Percentiles rank a stretch among this genome's conserved stretches.
Conservation (phyloP, 2,113 vertebrate species). For the Serilophus lunatus region DNA sequence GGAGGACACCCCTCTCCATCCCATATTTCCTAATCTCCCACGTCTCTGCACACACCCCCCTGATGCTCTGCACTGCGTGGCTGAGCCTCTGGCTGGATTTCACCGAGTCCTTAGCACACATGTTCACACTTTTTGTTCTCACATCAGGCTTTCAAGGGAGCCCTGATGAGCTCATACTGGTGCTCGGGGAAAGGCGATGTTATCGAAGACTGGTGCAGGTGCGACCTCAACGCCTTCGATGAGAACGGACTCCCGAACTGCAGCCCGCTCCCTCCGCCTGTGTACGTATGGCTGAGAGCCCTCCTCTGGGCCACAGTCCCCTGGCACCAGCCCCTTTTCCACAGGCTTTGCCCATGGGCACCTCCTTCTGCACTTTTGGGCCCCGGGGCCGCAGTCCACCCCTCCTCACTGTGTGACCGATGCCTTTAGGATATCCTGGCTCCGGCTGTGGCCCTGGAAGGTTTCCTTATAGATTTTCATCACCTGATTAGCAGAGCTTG, state of each 20-base stretch:
- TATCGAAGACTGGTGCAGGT: constrained; percentile 98
- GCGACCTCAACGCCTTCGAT: constrained; percentile 94
- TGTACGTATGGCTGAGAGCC: constrained; percentile 76
- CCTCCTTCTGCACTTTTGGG: neutral
- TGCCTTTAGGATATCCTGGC: constrained; percentile 54
- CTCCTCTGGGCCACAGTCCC: neutral
- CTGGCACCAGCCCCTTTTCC: neutral
- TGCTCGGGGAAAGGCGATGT: constrained; percentile 98
- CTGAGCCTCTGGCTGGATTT: neutral
- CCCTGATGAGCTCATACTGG: constrained; percentile 98
- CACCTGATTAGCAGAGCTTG: constrained; percentile 55
- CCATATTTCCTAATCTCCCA: fast-evolving
- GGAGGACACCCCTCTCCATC: neutral
- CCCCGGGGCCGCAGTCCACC: neutral
- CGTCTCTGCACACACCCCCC: neutral
- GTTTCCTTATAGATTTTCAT: constrained; percentile 57
- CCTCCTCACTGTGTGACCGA: neutral
- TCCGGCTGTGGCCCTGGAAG: constrained; percentile 31
- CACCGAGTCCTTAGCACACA: neutral
- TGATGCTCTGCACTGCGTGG: fast-evolving
- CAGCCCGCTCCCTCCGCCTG: constrained; percentile 89
- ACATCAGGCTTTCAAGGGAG: constrained; percentile 88
- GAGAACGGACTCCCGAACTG: constrained; percentile 94
- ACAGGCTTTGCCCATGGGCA: neutral
- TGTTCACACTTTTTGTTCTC: constrained; percentile 25